Percentiles rank a stretch among this genome's conserved stretches.
Conservation (phyloP, 2,113 vertebrate genomes). For the Hirundichthys speculiger region DNA sequence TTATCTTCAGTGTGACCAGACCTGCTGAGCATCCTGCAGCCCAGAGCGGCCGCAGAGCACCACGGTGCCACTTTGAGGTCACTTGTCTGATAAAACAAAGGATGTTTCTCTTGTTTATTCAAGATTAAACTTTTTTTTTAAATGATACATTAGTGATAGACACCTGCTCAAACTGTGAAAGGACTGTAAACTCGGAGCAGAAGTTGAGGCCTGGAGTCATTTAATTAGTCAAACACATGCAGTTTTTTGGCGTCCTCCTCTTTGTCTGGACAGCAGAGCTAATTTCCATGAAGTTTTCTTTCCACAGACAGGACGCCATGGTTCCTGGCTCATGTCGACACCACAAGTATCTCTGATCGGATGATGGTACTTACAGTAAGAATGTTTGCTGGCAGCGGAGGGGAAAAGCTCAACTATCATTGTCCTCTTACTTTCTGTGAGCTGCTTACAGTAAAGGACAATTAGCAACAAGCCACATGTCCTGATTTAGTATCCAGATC, state of each 20-base stretch:
- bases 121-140: slow-evolving; percentile 1
- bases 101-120: too few species aligned
- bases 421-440: slow-evolving; percentile 44
- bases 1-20: slow-evolving; percentile 53
- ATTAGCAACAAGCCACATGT: slow-evolving; percentile 27
- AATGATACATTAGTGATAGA: slow-evolving; percentile 1
- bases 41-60: neutral
- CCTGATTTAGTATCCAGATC: slow-evolving; percentile 25
- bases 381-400: slow-evolving; percentile 42
- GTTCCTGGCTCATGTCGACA: slow-evolving; percentile 1
- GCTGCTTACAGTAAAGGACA: slow-evolving; percentile 50
- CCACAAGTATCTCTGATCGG: slow-evolving; percentile 49
- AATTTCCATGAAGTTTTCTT: slow-evolving; percentile 41
- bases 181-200: slow-evolving; percentile 3
- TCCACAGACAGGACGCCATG: slow-evolving; percentile 22
- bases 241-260: neutral
- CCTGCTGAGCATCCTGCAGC: slow-evolving; percentile 49
- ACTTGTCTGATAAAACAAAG: too few species aligned
- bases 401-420: slow-evolving; percentile 36
- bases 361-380: slow-evolving; percentile 49
- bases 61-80: too few species aligned
- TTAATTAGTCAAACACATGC: slow-evolving; percentile 21
- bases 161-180: slow-evolving; percentile 45
- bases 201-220: slow-evolving; percentile 20
- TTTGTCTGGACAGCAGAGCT: slow-evolving; percentile 6